These are phyloP conservation scores for Mystacornis crossleyi DNA, from an alignment of 2,113 vertebrate genomes.

Conservation along the genomic window DNA sequence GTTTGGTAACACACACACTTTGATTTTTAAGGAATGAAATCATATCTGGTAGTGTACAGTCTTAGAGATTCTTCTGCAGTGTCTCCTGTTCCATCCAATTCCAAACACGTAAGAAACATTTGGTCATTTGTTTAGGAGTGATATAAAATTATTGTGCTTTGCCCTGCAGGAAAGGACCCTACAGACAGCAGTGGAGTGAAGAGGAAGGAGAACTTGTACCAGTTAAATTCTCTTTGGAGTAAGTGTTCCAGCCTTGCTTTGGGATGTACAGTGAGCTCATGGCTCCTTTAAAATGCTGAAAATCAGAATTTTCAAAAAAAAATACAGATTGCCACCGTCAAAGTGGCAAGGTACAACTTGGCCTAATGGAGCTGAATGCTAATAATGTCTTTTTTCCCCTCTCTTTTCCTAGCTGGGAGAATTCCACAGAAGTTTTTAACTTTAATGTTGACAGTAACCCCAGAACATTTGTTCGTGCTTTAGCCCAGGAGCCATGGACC, in stretches of 20 bases:
- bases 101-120: not conserved
- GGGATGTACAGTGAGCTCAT: not conserved
- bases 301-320: not conserved
- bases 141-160: not conserved
- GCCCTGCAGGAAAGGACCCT: constrained; percentile 52
- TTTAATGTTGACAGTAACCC: constrained; percentile 36
- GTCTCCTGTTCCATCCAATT: not conserved
- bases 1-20: not conserved
- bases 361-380: not conserved
- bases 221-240: constrained; percentile 55
- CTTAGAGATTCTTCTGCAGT: not conserved
- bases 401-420: constrained; percentile 29
- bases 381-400: not conserved
- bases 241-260: not conserved
- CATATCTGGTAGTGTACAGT: not conserved
- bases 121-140: not conserved
- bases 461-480: not conserved
- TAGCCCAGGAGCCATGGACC: constrained; percentile 32
- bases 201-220: constrained; percentile 43
- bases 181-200: constrained; percentile 47
- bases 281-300: not conserved
- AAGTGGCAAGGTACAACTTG: not conserved
- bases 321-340: not conserved
- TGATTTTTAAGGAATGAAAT: not conserved
- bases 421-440: constrained; percentile 46